These are phyloP conservation scores for Littorina saxatilis DNA, from an alignment of 1,140 invertebrate genomes.

Conservation along the genomic window DNA sequence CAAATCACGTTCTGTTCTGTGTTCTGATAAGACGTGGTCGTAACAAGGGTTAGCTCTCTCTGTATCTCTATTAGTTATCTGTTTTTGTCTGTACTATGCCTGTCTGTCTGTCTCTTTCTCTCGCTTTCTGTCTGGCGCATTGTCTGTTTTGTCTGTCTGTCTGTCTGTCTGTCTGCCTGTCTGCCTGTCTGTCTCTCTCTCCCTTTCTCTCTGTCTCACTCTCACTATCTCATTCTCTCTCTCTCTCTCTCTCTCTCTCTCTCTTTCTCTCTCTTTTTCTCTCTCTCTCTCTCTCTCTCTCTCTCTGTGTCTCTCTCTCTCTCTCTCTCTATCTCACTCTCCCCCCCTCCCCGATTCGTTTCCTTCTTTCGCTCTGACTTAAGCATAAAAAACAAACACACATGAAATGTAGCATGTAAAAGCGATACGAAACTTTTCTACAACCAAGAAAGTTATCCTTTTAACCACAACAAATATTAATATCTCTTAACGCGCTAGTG, in stretches of 20 bases:
- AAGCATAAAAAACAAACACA: background rate
- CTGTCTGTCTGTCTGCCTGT: background rate
- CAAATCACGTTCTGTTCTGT: too few species aligned
- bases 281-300: background rate
- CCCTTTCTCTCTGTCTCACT: background rate
- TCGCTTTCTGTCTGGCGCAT: background rate
- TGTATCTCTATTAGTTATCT: too few species aligned
- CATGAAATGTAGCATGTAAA: too few species aligned
- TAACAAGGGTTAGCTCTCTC: too few species aligned
- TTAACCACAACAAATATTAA: too few species aligned
- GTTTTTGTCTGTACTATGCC: too few species aligned
- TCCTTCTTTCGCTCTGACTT: background rate
- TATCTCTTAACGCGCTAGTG: too few species aligned
- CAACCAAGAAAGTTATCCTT: too few species aligned
- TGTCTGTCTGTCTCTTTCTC: background rate
- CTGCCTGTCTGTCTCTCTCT: background rate
- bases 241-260: conserved; percentile 15
- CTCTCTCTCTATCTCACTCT: conserved; percentile 1
- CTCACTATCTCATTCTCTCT: background rate
- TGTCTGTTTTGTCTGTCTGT: too few species aligned
- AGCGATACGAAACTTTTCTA: too few species aligned
- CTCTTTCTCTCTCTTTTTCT: background rate
- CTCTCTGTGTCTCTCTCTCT: background rate
- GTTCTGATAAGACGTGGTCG: too few species aligned
- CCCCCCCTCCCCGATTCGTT: conserved; percentile 6